Evolutionary conservation across 2,888 invertebrate species (phyloP).

Genomic region (Drosophila helvetica): DNA sequence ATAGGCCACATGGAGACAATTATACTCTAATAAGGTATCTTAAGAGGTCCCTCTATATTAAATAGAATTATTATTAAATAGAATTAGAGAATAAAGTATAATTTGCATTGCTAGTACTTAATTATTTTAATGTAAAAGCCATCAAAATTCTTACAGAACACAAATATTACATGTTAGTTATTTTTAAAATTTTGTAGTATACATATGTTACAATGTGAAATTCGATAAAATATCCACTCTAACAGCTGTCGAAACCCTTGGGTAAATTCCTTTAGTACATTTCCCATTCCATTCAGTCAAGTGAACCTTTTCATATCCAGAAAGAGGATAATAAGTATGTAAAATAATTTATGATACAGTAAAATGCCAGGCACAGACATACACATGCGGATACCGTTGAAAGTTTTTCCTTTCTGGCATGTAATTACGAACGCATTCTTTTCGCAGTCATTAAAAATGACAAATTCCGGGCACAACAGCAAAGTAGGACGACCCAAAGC

Average conservation of each 20-base stretch:
- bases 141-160: too few relatives aligned
- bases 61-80: too few relatives aligned
- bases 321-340: constrained; percentile 53
- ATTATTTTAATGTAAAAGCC: too few relatives aligned
- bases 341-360: constrained; percentile 69
- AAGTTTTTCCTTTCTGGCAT: constrained; percentile 54
- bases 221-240: neutral
- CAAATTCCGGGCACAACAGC: constrained; percentile 71
- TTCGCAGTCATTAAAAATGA: constrained; percentile 76
- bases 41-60: too few relatives aligned
- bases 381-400: constrained; percentile 28
- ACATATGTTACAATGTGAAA: too few relatives aligned
- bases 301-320: constrained; percentile 18
- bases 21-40: neutral
- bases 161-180: too few relatives aligned
- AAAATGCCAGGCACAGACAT: constrained; percentile 54
- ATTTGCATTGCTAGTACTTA: too few relatives aligned
- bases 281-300: constrained; percentile 2
- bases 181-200: too few relatives aligned
- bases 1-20: neutral
- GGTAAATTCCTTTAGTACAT: constrained; percentile 23
- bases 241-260: neutral
- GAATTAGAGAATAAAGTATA: too few relatives aligned
- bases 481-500: constrained; percentile 57
- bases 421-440: constrained; percentile 76